phyloP scores from a whole-genome alignment of 2,888 invertebrate species.

The Suillia variegata region DNA sequence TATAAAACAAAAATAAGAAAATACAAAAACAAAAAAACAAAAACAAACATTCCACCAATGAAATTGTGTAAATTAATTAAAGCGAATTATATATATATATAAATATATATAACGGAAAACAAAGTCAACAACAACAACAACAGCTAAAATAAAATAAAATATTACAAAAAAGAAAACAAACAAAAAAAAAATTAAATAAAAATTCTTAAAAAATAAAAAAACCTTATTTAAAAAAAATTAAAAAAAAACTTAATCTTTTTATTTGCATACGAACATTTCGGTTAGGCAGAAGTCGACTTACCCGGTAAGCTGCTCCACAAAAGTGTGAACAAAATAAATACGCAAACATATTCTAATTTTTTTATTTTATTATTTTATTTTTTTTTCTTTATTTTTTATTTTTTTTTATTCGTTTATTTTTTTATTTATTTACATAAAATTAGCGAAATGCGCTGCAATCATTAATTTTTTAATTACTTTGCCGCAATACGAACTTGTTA shows the following conservation, averaged over 20 bases:
- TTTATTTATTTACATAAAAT: no score
- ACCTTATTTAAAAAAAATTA: slow-evolving; percentile 23
- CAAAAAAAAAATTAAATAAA: slow-evolving; percentile 42
- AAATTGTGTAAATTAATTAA: slow-evolving; percentile 50
- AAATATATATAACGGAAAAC: slow-evolving; percentile 10
- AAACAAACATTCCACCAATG: slow-evolving; percentile 44
- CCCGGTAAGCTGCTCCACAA: no score
- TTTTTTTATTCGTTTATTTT: no score
- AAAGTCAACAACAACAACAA: slow-evolving; percentile 1
- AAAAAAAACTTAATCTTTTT: slow-evolving; percentile 19
- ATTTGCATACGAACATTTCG: not conserved
- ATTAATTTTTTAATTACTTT: no score
- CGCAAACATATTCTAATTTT: no score
- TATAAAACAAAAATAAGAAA: slow-evolving; percentile 12
- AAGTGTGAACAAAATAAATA: no score
- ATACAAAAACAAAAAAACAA: not conserved
- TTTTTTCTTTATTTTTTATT: no score
- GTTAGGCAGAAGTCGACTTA: no score
- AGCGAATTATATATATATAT: slow-evolving; percentile 24
- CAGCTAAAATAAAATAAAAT: slow-evolving; percentile 1
- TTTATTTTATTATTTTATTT: no score
- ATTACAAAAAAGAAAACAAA: slow-evolving; percentile 2
- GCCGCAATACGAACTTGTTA: no score
- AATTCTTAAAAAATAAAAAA: slow-evolving; percentile 26
- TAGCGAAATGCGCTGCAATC: no score